Base-by-base conservation (phyloP, 2,888 invertebrate species). In the Epistrophe eligans region DNA sequence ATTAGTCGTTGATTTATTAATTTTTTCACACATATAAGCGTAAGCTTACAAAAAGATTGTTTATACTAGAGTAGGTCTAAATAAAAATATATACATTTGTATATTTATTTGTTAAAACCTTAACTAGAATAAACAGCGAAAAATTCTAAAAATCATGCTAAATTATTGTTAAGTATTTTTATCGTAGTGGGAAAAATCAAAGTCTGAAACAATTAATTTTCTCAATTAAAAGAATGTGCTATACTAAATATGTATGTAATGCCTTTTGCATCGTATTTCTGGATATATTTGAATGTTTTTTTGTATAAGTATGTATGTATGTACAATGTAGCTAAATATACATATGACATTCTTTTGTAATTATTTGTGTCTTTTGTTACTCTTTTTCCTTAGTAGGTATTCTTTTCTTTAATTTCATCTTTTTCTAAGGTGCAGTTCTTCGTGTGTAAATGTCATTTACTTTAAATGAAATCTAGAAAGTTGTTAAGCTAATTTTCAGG, bases 351-450 rank as follows among this genome's bases (percentile, higher is more conserved):
- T 40, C 13, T 10, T 38, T 60, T 38, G 7, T 38, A 19, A 19
- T 62, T 10, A 38, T 13, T n/a, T 4, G 10, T 48, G 48, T 13
- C 10, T 66, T 45, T 10, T 17, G n/a, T n/a, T 43, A 43, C 35
- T 43, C 40, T 62, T 0, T 9, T 60, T 24, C 8, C 4, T 10
- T 10, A 15, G 4, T 62, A 19, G 15, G 8, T 35, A 13, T 24
- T 48, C 4, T n/a, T 32, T 48, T 32, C n/a, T 48, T 66, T 45
- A 19, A 32, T 64, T 15, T 64, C 4, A n/a, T 28, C 17, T 64
- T 45, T 15, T 45, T 45, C 45, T 15, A 45, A n/a, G 66, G 66
- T 66, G 66, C 66, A 66, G 64, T 28, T 66, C 11, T 66, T 24
- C 66, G 66, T 66, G 66, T 32, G 13, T 24, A 15, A 43, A 62